Percentiles rank a stretch among this genome's conserved stretches.
Evolutionary conservation across 2,888 invertebrate genomes (phyloP).

Genomic region (Protophormia terraenovae): DNA sequence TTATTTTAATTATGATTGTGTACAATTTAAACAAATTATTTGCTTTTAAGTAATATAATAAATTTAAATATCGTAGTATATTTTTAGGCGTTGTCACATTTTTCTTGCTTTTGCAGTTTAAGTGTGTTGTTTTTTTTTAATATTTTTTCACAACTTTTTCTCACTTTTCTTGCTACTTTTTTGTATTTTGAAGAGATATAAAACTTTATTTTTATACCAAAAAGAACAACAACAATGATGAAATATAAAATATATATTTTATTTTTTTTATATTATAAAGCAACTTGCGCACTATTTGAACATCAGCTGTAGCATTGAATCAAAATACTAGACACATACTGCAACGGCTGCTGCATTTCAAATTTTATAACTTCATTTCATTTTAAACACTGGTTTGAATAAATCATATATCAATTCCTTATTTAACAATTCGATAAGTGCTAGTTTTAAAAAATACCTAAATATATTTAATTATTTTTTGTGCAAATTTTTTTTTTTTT

Average conservation of each 20-base stretch:
- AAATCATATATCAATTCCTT: neutral
- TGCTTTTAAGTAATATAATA: neutral
- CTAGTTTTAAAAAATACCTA: too few species aligned
- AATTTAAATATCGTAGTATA: slow-evolving; percentile 60
- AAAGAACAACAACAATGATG: slow-evolving; percentile 50
- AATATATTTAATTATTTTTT: too few species aligned
- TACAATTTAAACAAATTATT: neutral
- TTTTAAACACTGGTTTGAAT: slow-evolving; percentile 24
- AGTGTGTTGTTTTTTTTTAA: slow-evolving; percentile 7
- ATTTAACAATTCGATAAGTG: too few species aligned
- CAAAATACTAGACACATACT: slow-evolving; percentile 49
- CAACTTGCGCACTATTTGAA: slow-evolving; percentile 61
- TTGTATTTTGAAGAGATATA: slow-evolving; percentile 25
- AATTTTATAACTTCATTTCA: slow-evolving; percentile 26
- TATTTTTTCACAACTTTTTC: slow-evolving; percentile 1
- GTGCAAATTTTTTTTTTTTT: neutral
- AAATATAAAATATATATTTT: too few species aligned
- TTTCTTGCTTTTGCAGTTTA: slow-evolving; percentile 7
- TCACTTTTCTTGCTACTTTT: slow-evolving; percentile 1
- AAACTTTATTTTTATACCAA: slow-evolving; percentile 36
- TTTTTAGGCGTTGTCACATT: slow-evolving; percentile 71
- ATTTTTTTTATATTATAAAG: slow-evolving; percentile 37
- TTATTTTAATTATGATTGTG: neutral
- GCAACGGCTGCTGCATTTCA: slow-evolving; percentile 60
- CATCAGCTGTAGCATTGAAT: slow-evolving; percentile 51